phyloP scores from a whole-genome alignment of 1,140 invertebrate genomes.

The Caenorhabditis remanei region DNA sequence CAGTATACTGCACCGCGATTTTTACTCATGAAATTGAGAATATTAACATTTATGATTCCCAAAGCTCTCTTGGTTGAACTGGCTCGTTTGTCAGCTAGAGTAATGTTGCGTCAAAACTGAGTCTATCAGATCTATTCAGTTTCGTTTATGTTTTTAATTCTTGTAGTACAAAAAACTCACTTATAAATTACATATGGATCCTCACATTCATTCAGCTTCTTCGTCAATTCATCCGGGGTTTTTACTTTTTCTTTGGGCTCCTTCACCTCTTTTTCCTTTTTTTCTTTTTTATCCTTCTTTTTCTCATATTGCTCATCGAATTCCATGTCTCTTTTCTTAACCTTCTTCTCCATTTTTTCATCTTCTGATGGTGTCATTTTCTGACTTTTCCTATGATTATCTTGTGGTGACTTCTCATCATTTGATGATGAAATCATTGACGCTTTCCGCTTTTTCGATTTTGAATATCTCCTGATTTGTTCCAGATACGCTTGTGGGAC shows the following conservation, averaged over 20 bases:
- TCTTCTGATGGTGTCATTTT: background rate
- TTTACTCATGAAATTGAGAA: too few relatives aligned
- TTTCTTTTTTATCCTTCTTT: background rate
- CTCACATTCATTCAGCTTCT: conserved; percentile 1
- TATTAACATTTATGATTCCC: too few relatives aligned
- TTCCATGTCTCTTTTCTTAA: background rate
- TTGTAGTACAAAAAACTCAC: background rate
- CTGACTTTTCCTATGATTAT: background rate
- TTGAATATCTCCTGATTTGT: background rate
- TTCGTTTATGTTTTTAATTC: too few relatives aligned
- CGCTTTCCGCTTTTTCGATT: conserved; percentile 19
- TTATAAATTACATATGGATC: conserved; percentile 27
- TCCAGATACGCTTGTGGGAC: background rate
- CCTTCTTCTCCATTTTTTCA: background rate
- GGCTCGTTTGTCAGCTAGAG: too few relatives aligned
- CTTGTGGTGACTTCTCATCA: conserved; percentile 24
- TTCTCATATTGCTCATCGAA: too few relatives aligned
- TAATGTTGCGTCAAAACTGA: too few relatives aligned
- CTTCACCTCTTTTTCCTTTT: conserved; percentile 1
- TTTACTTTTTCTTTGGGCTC: background rate
- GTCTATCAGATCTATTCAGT: too few relatives aligned
- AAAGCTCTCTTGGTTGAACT: too few relatives aligned
- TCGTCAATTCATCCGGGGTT: conserved; percentile 11
- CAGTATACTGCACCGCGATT: too few relatives aligned
- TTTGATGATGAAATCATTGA: conserved; percentile 22